Conservation (phyloP, 2,113 vertebrate genomes). For the Emberiza fucata region DNA sequence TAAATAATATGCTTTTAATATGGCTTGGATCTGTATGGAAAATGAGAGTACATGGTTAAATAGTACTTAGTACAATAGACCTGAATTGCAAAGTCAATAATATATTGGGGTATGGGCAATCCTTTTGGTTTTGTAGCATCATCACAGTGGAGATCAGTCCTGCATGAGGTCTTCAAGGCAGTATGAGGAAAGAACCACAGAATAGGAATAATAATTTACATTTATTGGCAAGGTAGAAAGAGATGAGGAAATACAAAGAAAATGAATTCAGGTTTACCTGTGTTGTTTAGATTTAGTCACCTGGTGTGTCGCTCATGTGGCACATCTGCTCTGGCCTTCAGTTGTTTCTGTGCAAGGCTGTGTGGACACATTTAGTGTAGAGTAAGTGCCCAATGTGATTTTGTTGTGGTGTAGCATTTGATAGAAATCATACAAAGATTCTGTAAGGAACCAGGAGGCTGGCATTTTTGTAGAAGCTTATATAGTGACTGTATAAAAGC, state of each 20-base stretch:
- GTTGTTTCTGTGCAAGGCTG: neutral
- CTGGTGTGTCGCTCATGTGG: neutral
- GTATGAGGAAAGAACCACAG: neutral
- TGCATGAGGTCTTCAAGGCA: neutral
- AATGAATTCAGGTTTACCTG: neutral
- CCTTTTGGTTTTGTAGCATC: neutral
- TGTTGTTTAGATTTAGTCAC: neutral
- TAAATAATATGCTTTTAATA: neutral
- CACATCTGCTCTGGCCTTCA: neutral
- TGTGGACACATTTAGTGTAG: neutral
- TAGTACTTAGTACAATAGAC: neutral
- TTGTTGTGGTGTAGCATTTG: neutral
- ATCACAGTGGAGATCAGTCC: neutral
- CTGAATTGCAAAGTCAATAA: neutral
- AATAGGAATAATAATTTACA: neutral
- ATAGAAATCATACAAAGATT: neutral
- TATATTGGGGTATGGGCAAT: neutral
- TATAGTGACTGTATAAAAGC: neutral
- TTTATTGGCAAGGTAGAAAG: neutral
- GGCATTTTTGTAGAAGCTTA: neutral
- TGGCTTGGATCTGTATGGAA: neutral
- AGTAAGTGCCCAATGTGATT: neutral
- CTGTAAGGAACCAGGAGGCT: neutral
- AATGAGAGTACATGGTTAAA: neutral
- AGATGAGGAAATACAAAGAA: neutral